A percentile compares a stretch with the other conserved stretches of the same genome.
These are phyloP conservation scores for Serrognathus titanus DNA, from an alignment of 2,888 invertebrate species.

Conservation along the genomic window DNA sequence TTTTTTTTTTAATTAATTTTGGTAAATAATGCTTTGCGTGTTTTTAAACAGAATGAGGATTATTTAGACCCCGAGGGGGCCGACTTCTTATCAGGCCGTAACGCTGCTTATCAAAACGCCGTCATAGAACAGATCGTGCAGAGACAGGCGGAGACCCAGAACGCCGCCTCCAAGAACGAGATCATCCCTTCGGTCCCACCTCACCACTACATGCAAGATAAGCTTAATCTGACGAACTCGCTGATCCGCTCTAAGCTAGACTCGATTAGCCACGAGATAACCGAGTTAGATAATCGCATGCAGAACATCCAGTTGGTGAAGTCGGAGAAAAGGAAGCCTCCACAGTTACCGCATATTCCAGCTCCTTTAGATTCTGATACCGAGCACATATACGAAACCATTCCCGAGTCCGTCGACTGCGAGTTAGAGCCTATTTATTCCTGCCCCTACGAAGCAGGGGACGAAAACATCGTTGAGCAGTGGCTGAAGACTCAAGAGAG, in stretches of 20 bases:
- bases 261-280: slow-evolving; percentile 54
- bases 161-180: slow-evolving; percentile 25
- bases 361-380: slow-evolving; percentile 51
- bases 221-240: slow-evolving; percentile 41
- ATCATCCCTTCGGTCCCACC: slow-evolving; percentile 43
- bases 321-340: slow-evolving; percentile 39
- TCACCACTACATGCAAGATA: slow-evolving; percentile 42
- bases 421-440: slow-evolving; percentile 61
- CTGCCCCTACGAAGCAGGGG: slow-evolving; percentile 56
- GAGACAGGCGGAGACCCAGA: slow-evolving; percentile 40
- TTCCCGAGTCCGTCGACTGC: slow-evolving; percentile 57
- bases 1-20: too few relatives aligned
- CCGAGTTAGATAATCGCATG: slow-evolving; percentile 57
- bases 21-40: not conserved
- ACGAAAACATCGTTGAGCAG: slow-evolving; percentile 39
- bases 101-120: slow-evolving; percentile 51
- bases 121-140: slow-evolving; percentile 52
- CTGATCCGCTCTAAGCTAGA: slow-evolving; percentile 43
- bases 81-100: slow-evolving; percentile 31
- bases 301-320: slow-evolving; percentile 57
- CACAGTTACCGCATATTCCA: slow-evolving; percentile 40
- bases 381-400: slow-evolving; percentile 66
- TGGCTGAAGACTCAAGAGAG: slow-evolving; percentile 38
- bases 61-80: slow-evolving; percentile 33
- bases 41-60: slow-evolving; percentile 35